Percentiles rank a stretch among this genome's conserved stretches.
Evolutionary conservation across 1,140 invertebrate genomes (phyloP).

Genomic region (Meloidogyne chitwoodi): DNA sequence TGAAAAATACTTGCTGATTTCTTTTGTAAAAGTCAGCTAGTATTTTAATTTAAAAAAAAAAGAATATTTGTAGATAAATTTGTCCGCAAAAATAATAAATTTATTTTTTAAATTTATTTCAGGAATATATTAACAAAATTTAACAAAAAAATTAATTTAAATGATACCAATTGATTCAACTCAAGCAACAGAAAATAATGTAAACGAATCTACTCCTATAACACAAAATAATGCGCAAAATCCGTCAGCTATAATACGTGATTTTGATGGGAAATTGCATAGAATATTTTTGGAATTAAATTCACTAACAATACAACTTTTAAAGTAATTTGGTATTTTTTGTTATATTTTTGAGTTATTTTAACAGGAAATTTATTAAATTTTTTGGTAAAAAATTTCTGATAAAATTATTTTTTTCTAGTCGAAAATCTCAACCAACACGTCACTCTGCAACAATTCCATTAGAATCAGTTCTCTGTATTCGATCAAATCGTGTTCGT

Average conservation of each 20-base stretch:
- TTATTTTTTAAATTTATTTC: background rate
- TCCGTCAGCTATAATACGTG: background rate
- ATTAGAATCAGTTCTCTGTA: slow-evolving; percentile 8
- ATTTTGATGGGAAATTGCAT: background rate
- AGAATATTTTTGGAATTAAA: background rate
- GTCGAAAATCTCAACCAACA: slow-evolving; percentile 11
- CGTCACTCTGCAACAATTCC: background rate
- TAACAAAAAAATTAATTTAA: background rate
- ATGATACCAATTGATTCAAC: background rate
- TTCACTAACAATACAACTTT: background rate
- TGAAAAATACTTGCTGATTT: no score
- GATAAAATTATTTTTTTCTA: background rate
- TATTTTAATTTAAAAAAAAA: no score
- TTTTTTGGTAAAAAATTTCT: no score
- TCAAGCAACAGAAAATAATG: background rate
- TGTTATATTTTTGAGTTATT: background rate
- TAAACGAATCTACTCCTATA: background rate
- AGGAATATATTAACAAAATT: background rate
- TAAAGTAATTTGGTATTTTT: background rate
- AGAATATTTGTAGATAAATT: background rate
- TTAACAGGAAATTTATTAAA: no score
- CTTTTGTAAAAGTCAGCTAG: no score
- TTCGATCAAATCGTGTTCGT: slow-evolving; percentile 6
- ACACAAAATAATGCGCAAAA: background rate
- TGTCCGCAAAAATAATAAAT: background rate